phyloP scores from a whole-genome alignment of 1,140 invertebrate species.

The Lucilia sericata region DNA sequence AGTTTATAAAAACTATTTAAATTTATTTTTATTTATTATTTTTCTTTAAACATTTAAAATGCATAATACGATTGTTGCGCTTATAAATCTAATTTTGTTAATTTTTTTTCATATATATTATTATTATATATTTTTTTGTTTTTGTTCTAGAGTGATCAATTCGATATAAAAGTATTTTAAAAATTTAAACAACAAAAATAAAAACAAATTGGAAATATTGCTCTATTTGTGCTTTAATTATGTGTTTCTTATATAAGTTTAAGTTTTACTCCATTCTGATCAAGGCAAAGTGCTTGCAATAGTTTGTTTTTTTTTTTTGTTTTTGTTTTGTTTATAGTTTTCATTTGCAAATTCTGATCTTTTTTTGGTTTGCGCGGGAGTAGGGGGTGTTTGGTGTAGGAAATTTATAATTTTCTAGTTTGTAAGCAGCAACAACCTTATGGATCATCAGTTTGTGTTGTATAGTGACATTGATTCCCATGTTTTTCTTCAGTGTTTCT shows the following conservation, averaged over 20 bases:
- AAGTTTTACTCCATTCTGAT: background rate
- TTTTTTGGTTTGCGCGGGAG: background rate
- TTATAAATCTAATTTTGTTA: slow-evolving; percentile 7
- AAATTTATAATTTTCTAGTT: slow-evolving; percentile 11
- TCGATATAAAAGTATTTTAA: background rate
- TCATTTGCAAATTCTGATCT: background rate
- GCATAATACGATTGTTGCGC: slow-evolving; percentile 44
- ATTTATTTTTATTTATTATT: slow-evolving; percentile 28
- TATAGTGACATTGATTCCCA: background rate
- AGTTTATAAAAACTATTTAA: slow-evolving; percentile 35
- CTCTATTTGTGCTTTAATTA: slow-evolving; percentile 8
- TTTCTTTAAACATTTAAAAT: slow-evolving; percentile 40
- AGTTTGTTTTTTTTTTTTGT: background rate
- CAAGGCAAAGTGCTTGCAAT: background rate
- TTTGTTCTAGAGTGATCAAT: background rate
- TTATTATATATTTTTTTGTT: slow-evolving; percentile 18
- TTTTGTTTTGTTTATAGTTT: background rate
- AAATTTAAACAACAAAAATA: slow-evolving; percentile 4
- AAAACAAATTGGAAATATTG: slow-evolving; percentile 25
- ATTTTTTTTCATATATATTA: background rate
- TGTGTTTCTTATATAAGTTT: background rate
- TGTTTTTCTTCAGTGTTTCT: background rate
- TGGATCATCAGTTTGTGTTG: slow-evolving; percentile 5
- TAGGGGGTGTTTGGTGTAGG: no score
- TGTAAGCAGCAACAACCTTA: slow-evolving; percentile 40